Percentiles rank a stretch among this genome's conserved stretches.
Conservation (phyloP, 2,888 invertebrate genomes). For the Scelioninae gen. 1 region DNA sequence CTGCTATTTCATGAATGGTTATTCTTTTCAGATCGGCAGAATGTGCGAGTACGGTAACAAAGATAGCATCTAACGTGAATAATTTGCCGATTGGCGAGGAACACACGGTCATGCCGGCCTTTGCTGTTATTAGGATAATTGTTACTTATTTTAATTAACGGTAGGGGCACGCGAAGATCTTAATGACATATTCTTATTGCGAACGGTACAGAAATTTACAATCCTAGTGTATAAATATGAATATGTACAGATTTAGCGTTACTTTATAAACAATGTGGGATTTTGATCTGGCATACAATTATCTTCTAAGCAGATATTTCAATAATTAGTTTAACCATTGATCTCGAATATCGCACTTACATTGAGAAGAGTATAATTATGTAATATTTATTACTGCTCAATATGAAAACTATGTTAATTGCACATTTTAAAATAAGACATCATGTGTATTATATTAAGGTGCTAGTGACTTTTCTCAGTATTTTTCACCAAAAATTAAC, state of each 20-base stretch:
- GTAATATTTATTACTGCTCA: too few relatives aligned
- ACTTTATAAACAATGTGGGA: conserved; percentile 6
- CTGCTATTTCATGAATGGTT: conserved; percentile 41
- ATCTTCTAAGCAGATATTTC: too few relatives aligned
- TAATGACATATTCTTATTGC: conserved; percentile 35
- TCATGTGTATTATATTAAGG: too few relatives aligned
- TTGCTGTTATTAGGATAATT: conserved; percentile 38
- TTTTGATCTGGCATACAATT: too few relatives aligned
- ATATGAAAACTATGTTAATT: too few relatives aligned
- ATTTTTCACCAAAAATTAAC: too few relatives aligned
- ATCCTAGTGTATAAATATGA: background rate
- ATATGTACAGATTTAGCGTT: conserved; percentile 13
- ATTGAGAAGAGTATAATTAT: too few relatives aligned
- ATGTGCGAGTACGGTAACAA: conserved; percentile 18
- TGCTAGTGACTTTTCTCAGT: too few relatives aligned
- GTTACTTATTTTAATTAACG: conserved; percentile 36
- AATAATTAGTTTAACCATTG: too few relatives aligned
- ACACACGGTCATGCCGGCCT: conserved; percentile 22
- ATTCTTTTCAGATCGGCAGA: conserved; percentile 7
- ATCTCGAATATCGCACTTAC: too few relatives aligned
- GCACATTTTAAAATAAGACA: too few relatives aligned
- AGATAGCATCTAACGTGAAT: conserved; percentile 36
- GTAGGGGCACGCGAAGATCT: conserved; percentile 13
- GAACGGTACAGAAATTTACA: background rate
- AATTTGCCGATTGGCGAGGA: conserved; percentile 35